phyloP scores from a whole-genome alignment of 2,888 invertebrate species.

The Maniola hyperantus region DNA sequence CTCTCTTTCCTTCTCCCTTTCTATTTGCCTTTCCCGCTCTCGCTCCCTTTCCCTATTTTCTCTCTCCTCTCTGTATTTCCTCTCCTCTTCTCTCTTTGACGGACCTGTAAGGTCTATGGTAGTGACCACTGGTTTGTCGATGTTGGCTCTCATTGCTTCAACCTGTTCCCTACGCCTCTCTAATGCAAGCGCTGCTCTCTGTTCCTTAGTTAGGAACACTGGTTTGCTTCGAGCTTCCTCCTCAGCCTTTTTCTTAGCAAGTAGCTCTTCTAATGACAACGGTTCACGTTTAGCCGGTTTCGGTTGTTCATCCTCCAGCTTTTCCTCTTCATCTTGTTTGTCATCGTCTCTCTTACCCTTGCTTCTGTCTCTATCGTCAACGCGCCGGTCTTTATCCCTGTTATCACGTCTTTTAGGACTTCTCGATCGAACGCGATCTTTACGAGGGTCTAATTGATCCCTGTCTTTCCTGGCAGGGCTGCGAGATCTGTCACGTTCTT shows the following conservation, averaged over 20 bases:
- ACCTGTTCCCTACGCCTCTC: slow-evolving; percentile 95
- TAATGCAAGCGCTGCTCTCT: slow-evolving; percentile 94
- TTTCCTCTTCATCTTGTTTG: slow-evolving; percentile 65
- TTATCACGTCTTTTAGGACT: slow-evolving; percentile 72
- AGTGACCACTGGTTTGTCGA: slow-evolving; percentile 74
- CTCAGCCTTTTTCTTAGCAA: slow-evolving; percentile 97
- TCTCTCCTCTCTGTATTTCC: slow-evolving; percentile 66
- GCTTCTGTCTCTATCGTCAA: slow-evolving; percentile 73
- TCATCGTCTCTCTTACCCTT: slow-evolving; percentile 65
- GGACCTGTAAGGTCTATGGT: slow-evolving; percentile 79
- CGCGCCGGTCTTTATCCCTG: slow-evolving; percentile 63
- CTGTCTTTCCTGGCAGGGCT: slow-evolving; percentile 63
- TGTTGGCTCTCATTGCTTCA: slow-evolving; percentile 88
- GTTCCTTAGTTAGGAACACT: slow-evolving; percentile 97
- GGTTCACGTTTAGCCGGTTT: slow-evolving; percentile 87
- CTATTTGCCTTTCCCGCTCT: slow-evolving; percentile 83
- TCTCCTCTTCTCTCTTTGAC: slow-evolving; percentile 74
- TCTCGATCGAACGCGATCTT: slow-evolving; percentile 63
- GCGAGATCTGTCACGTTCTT: slow-evolving; percentile 61
- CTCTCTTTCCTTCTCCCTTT: slow-evolving; percentile 80
- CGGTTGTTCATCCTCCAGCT: slow-evolving; percentile 68
- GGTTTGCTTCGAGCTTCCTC: slow-evolving; percentile 98
- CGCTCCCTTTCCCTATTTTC: slow-evolving; percentile 82
- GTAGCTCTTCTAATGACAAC: slow-evolving; percentile 95
- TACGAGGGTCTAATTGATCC: slow-evolving; percentile 55